Base-by-base conservation (phyloP, 1,140 invertebrate species). In the Agrilus planipennis region DNA sequence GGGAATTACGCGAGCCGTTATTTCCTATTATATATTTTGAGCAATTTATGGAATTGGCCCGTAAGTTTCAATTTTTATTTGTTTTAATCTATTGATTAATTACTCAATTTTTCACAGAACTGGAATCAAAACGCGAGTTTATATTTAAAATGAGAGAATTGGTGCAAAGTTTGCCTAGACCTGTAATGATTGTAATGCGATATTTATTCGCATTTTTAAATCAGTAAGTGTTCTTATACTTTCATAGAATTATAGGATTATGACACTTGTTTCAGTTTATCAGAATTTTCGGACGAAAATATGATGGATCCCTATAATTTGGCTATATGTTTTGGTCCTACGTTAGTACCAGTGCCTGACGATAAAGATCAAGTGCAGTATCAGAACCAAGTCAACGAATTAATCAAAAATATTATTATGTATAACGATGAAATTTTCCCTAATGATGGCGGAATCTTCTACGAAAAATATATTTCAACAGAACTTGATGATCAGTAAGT, bases 291-390 rank as follows among this genome's bases (percentile, higher is more conserved):
- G 51, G 89, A 93, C 59, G 87, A 92, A 61, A 96, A 94, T 61
- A 94, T 95, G 90, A 97, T 97, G 93, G 91, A 96, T 64, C 87
- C 90, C 0, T 95, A 92, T 66, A 97, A 97, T 68, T 69, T 97
- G 45, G 91, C 92, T 17, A 93, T 96, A 56, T 97, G 92, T 66
- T 92, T 97, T 60, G 92, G 91, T n/a, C 93, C 92, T 19, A 95
- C 92, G 14, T 71, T 97, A 43, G 80, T 96, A 42, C 89, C 89
- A n/a, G 90, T 95, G 9, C 89, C 90, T 17, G 89, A 92, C 51
- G 89, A 91, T 57, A 88, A 87, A 59, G 89, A 94, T 66, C 89
- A 92, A 68, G 89, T 95, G 14, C 84, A 89, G 49, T 90, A 86
- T 65, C 89, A 94, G 65, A 90, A 89, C 62, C 79, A 89, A 62